phyloP scores from a whole-genome alignment of 2,113 vertebrate genomes.

The Thunnus thynnus region DNA sequence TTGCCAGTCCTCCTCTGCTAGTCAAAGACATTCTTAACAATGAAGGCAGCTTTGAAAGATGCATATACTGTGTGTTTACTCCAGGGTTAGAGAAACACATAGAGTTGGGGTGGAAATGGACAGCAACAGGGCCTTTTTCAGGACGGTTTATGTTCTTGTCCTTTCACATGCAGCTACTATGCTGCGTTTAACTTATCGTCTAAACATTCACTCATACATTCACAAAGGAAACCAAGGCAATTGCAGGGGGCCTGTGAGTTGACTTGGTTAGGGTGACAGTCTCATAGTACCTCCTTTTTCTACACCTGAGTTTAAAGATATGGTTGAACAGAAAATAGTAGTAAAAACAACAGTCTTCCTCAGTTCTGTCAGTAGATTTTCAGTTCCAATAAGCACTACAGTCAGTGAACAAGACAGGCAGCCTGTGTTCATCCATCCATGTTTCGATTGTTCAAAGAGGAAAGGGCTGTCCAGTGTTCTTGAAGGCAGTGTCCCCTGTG shows the following conservation, averaged over 20 bases:
- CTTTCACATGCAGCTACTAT: slow-evolving; percentile 38
- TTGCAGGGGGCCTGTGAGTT: slow-evolving; percentile 60
- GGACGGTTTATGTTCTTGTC: slow-evolving; percentile 38
- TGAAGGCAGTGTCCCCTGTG: slow-evolving; percentile 32
- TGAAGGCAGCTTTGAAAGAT: slow-evolving; percentile 74
- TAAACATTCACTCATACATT: slow-evolving; percentile 82
- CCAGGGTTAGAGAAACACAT: slow-evolving; percentile 41
- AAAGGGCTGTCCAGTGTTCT: slow-evolving; percentile 63
- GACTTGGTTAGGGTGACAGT: slow-evolving; percentile 53
- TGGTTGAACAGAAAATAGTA: slow-evolving; percentile 61
- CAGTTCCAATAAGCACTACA: slow-evolving; percentile 5
- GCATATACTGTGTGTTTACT: slow-evolving; percentile 57
- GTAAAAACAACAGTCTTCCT: slow-evolving; percentile 27
- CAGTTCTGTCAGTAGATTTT: slow-evolving; percentile 26
- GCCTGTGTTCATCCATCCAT: slow-evolving; percentile 14
- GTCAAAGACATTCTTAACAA: slow-evolving; percentile 73
- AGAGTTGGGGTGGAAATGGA: slow-evolving; percentile 42
- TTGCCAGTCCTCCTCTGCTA: slow-evolving; percentile 44
- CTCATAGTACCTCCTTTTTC: slow-evolving; percentile 73
- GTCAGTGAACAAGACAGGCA: background rate
- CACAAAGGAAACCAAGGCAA: slow-evolving; percentile 75
- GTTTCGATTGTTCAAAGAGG: slow-evolving; percentile 16
- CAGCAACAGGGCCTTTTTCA: slow-evolving; percentile 36
- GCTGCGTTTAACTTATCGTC: slow-evolving; percentile 44
- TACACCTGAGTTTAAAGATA: slow-evolving; percentile 83